Conservation (phyloP, 2,797 vertebrate genomes). For the Lophotriccus pileatus region DNA sequence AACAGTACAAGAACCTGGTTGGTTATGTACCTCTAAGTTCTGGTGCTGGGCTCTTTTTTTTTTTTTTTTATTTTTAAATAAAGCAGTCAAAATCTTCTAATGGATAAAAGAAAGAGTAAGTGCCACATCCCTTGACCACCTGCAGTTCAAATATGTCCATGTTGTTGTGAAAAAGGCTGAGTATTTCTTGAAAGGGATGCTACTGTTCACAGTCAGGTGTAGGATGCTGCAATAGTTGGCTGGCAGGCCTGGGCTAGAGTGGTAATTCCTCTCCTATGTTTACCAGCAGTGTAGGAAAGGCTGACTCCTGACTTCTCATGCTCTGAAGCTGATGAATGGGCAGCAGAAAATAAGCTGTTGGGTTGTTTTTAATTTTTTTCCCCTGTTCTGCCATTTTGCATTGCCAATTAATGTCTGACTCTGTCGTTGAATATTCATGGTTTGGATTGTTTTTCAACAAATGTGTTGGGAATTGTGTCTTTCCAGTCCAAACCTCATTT, state of each 20-base stretch:
- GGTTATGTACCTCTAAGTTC: background rate
- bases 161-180: background rate
- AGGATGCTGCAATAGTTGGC: background rate
- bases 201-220: background rate
- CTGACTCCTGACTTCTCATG: background rate
- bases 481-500: conserved; percentile 58
- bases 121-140: background rate
- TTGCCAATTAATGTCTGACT: conserved; percentile 47
- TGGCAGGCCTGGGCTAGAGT: background rate
- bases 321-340: background rate
- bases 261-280: background rate
- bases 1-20: background rate
- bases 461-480: conserved; percentile 52
- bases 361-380: background rate
- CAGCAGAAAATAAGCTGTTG: background rate
- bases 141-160: background rate
- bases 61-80: background rate
- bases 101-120: background rate
- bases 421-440: conserved; percentile 50
- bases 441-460: conserved; percentile 65
- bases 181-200: background rate
- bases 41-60: background rate
- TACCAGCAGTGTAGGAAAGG: background rate
- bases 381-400: conserved; percentile 27
- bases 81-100: background rate